phyloP scores from a whole-genome alignment of 2,113 vertebrate genomes.

The Corythornis madagascariensis region DNA sequence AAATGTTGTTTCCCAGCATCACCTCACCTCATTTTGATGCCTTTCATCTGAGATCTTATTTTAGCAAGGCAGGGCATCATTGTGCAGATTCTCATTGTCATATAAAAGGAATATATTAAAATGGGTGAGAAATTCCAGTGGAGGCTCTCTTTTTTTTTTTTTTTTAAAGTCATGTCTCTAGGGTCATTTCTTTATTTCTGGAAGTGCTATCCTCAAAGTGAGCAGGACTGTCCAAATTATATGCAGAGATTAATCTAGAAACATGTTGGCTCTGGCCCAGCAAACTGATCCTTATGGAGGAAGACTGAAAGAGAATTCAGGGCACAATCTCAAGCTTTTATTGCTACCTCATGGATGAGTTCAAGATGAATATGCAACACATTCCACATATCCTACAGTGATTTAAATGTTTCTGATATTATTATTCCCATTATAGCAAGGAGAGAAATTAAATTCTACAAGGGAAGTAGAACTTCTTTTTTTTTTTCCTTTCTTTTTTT shows the following conservation, averaged over 20 bases:
- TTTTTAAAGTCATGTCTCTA: not conserved
- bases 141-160: accelerated
- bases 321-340: not conserved
- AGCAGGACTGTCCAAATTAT: not conserved
- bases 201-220: not conserved
- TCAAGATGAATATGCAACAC: not conserved
- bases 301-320: not conserved
- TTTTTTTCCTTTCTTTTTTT: too few relatives aligned
- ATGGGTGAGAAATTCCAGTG: not conserved
- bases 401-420: not conserved
- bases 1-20: not conserved
- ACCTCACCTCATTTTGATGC: not conserved
- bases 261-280: not conserved
- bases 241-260: not conserved
- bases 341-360: not conserved
- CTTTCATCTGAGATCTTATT: not conserved
- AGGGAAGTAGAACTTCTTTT: not conserved
- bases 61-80: not conserved
- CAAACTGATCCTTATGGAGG: not conserved
- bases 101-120: not conserved
- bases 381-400: not conserved
- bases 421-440: not conserved
- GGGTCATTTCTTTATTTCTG: not conserved
- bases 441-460: not conserved
- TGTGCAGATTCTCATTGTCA: not conserved